These are phyloP conservation scores for Stichopus horrens DNA, from an alignment of 53 echinoderm and acorn worm species.

Conservation along the genomic window DNA sequence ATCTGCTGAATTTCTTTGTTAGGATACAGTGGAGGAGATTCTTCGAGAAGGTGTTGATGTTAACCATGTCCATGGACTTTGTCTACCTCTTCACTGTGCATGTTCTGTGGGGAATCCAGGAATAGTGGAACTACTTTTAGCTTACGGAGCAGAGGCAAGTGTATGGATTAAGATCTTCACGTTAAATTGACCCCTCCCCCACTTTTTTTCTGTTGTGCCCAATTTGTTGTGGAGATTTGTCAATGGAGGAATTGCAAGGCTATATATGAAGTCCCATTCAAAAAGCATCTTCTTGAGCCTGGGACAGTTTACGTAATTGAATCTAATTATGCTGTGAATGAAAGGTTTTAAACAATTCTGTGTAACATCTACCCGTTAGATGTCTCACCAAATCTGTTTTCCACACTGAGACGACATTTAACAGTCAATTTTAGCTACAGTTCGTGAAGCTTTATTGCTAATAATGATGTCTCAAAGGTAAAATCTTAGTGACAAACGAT, in stretches of 20 bases:
- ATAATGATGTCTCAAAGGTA: too few species aligned
- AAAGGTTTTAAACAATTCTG: not conserved
- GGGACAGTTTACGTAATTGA: not conserved
- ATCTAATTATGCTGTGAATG: not conserved
- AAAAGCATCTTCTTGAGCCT: not conserved
- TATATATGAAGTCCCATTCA: not conserved
- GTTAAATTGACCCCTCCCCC: not conserved
- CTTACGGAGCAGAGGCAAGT: constrained; percentile 77
- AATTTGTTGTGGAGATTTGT: not conserved
- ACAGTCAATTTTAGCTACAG: too few species aligned
- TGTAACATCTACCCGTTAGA: too few species aligned
- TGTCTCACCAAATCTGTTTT: too few species aligned
- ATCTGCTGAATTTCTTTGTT: too few species aligned
- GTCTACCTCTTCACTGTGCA: constrained; percentile 93
- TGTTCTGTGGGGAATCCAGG: constrained; percentile 79
- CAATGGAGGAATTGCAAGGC: not conserved
- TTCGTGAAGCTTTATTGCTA: too few species aligned
- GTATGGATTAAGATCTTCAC: not conserved
- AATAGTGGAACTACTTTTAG: constrained; percentile 70
- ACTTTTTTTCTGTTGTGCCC: too few species aligned
- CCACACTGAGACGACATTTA: too few species aligned
- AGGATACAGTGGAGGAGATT: constrained; percentile 77
- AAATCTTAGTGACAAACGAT: too few species aligned
- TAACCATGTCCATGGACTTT: constrained; percentile 77
- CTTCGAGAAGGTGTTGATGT: constrained; percentile 88